phyloP scores from a whole-genome alignment of 2,113 vertebrate species.

The Tachysurus fulvidraco region DNA sequence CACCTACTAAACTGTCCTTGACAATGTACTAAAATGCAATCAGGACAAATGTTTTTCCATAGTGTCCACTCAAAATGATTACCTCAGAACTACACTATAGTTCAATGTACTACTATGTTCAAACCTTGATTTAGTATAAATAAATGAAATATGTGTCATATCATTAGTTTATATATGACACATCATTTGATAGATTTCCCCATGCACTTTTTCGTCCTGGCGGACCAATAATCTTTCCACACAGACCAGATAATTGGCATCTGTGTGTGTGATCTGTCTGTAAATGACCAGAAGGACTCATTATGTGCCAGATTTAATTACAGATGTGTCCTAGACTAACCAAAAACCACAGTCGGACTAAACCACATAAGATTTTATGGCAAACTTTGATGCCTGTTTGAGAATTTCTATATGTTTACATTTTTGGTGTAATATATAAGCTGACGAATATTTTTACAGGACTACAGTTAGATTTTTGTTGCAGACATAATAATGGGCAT shows the following conservation, averaged over 20 bases:
- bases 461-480: background rate
- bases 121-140: background rate
- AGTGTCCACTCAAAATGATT: background rate
- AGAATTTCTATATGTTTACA: background rate
- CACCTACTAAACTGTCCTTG: background rate
- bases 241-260: constrained; percentile 58
- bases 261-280: constrained; percentile 61
- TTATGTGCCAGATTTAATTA: constrained; percentile 72
- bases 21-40: background rate
- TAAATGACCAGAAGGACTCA: constrained; percentile 67
- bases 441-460: background rate
- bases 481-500: background rate
- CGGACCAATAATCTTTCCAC: constrained; percentile 26
- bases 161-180: background rate
- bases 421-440: background rate
- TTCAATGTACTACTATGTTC: background rate
- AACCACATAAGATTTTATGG: constrained; percentile 18
- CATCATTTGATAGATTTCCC: constrained; percentile 46
- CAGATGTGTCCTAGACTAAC: constrained; percentile 60
- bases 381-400: constrained; percentile 11
- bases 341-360: constrained; percentile 64
- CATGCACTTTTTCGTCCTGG: background rate
- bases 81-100: background rate
- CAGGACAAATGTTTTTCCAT: background rate
- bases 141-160: background rate